Base-by-base conservation (phyloP, 2,113 vertebrate species). In the Epinephelus cyanopodus region DNA sequence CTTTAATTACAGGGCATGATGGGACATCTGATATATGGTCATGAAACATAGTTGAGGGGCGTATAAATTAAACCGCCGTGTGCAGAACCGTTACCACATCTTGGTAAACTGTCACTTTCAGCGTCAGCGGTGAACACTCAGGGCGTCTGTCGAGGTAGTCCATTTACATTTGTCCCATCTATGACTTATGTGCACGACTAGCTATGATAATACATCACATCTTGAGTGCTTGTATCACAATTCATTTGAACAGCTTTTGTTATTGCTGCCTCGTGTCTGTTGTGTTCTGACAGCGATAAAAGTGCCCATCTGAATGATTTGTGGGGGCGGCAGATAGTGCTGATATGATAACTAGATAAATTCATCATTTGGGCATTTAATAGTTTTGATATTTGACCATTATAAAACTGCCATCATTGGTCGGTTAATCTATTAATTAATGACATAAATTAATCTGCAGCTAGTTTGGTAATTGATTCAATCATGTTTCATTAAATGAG, bases 1-100 rank as follows among this genome's bases (percentile, higher is more conserved):
- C 12, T 74, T 77, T 56, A 74, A 84, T 81, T 60, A 69, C 73
- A 64, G 21, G 11, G 33, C 75, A 19, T 42, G 79, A 77, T 72
- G 52, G 64, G 68, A 67, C 47, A 65, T 79, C 47, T 67, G 69
- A 81, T 84, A 61, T 18, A 71, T 25, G n/a, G 9, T 75, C 64
- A 77, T 74, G 66, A 68, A 80, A 33, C 57, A 23, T 68, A 19
- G 50, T 47, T 18, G 13, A 45, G 33, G 42, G 45, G 56, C 4
- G 4, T 71, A 11, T 45, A 19, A 74, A 74, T 75, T 12, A 52
- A 70, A 69, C 25, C 19, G 10, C 15, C 27, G 19, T 42, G 47
- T 25, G 37, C 27, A 6, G 48, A 25, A 69, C 54, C 15, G 73
- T 77, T 56, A 87, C 79, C 53, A 53, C 74, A 77, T 78, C 33